Percentiles rank a stretch among this genome's conserved stretches.
Evolutionary conservation across 1,140 invertebrate species (phyloP).

Genomic region (Caerostris darwini): DNA sequence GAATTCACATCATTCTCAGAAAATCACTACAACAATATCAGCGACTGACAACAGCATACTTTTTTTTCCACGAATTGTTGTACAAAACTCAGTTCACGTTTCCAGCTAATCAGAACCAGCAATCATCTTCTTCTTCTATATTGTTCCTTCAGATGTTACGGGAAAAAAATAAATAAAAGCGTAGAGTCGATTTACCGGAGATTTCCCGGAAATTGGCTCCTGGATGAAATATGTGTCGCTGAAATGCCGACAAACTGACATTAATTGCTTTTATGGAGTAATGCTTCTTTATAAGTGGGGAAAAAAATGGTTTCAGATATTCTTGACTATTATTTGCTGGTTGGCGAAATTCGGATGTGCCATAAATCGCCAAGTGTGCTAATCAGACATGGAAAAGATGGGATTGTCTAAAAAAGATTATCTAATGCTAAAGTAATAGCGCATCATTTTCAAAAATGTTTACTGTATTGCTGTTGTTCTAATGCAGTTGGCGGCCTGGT

Average conservation of each 20-base stretch:
- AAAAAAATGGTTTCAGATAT: background rate
- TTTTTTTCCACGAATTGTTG: background rate
- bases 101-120: background rate
- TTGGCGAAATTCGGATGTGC: no score
- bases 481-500: no score
- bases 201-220: constrained; percentile 48
- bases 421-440: no score
- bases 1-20: background rate
- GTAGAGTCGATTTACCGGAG: constrained; percentile 45
- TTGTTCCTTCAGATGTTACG: background rate
- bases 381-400: no score
- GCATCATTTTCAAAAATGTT: no score
- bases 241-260: constrained; percentile 25
- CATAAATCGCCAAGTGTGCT: no score
- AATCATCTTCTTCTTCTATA: background rate
- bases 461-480: no score
- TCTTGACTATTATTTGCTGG: no score
- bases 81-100: background rate
- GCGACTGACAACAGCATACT: background rate
- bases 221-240: constrained; percentile 52
- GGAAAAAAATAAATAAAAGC: background rate
- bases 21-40: background rate
- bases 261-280: constrained; percentile 32
- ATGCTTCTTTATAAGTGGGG: background rate
- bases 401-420: no score